Percentiles rank a stretch among this genome's conserved stretches.
Evolutionary conservation across 2,888 invertebrate genomes (phyloP).

Genomic region (Deroplatys truncata): DNA sequence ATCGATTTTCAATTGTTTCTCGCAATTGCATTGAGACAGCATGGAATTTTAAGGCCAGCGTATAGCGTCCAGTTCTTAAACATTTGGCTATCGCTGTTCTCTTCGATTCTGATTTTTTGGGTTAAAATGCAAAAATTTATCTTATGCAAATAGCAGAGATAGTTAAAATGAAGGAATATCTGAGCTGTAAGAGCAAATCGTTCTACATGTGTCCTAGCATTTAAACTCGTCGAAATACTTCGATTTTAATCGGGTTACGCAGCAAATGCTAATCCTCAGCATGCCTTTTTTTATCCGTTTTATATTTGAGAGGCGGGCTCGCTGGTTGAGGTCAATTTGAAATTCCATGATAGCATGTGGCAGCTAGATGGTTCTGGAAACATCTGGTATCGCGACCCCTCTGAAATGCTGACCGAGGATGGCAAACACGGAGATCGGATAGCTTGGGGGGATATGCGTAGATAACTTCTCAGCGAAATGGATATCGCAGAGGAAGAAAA

Average conservation of each 20-base stretch:
- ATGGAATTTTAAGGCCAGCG: too few species aligned
- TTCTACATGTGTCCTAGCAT: too few species aligned
- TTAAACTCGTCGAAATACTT: too few species aligned
- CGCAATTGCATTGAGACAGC: too few species aligned
- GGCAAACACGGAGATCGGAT: neutral
- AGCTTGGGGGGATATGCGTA: neutral
- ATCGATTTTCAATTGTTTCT: too few species aligned
- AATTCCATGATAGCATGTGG: neutral
- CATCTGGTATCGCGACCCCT: neutral
- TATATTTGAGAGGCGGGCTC: neutral
- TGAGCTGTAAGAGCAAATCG: too few species aligned
- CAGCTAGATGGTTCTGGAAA: neutral
- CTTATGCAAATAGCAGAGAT: too few species aligned
- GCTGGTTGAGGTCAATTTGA: neutral
- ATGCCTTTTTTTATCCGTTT: neutral
- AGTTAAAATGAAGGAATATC: too few species aligned
- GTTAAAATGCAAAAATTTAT: too few species aligned
- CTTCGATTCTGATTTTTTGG: too few species aligned
- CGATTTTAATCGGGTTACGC: neutral
- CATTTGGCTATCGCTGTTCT: too few species aligned
- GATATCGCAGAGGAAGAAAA: neutral
- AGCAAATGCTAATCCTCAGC: neutral
- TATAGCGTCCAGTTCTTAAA: too few species aligned
- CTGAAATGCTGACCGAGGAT: neutral
- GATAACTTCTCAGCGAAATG: neutral